Percentiles rank a stretch among this genome's conserved stretches.
phyloP scores from a whole-genome alignment of 2,113 vertebrate genomes.

The Spea multiplicata region DNA sequence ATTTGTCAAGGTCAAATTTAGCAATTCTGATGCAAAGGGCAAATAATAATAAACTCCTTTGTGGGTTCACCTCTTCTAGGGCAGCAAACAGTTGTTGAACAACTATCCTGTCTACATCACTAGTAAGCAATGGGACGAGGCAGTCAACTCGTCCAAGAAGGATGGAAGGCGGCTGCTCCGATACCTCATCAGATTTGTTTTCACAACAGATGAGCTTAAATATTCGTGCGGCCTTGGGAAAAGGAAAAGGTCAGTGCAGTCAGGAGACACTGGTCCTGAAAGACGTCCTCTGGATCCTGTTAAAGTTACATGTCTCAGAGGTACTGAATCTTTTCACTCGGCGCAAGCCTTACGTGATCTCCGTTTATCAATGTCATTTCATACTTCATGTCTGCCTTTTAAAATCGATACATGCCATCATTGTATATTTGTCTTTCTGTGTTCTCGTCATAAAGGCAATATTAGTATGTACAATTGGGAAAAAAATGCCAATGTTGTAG shows the following conservation, averaged over 20 bases:
- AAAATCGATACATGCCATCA: neutral
- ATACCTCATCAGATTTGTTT: constrained; percentile 98
- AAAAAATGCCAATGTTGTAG: too few species aligned
- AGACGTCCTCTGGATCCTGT: constrained; percentile 96
- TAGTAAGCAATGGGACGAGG: constrained; percentile 98
- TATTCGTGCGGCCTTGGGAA: constrained; percentile 98
- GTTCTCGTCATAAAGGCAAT: too few species aligned
- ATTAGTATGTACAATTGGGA: too few species aligned
- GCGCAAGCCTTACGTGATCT: constrained; percentile 54
- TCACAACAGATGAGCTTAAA: constrained; percentile 98
- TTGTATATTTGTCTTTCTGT: neutral
- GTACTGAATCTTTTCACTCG: constrained; percentile 82
- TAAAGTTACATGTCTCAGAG: constrained; percentile 99
- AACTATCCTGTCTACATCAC: constrained; percentile 99
- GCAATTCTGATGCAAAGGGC: too few species aligned
- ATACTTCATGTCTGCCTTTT: neutral
- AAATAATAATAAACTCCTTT: too few species aligned
- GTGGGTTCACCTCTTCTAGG: constrained; percentile 65
- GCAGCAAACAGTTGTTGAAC: constrained; percentile 95
- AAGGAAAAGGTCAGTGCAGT: constrained; percentile 97
- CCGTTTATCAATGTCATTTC: neutral
- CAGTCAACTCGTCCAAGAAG: constrained; percentile 98
- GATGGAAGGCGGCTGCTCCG: constrained; percentile 92
- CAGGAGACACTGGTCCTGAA: constrained; percentile 92
- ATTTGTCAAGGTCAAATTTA: too few species aligned